Evolutionary conservation across 2,797 vertebrate species (phyloP).

Genomic region (Falco naumanni): DNA sequence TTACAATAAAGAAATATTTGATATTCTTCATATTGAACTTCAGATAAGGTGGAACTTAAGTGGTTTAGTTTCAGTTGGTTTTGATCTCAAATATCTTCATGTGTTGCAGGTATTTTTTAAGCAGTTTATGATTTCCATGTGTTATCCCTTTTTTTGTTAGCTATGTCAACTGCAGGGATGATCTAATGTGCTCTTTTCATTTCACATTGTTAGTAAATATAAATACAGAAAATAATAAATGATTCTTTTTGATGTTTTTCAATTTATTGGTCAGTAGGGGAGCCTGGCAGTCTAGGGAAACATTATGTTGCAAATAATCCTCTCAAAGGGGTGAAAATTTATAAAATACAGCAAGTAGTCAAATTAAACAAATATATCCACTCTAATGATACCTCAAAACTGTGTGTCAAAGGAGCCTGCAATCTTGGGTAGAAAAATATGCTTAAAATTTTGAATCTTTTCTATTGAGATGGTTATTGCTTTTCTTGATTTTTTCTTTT

Average conservation of each 20-base stretch:
- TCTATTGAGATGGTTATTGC: not conserved
- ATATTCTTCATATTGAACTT: not conserved
- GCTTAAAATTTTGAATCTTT: not conserved
- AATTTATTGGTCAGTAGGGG: not conserved
- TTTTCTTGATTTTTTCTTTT: not conserved
- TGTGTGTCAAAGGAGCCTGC: not conserved
- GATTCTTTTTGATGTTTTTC: not conserved
- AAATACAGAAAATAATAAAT: conserved; percentile 8
- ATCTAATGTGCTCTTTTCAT: not conserved
- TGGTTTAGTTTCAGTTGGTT: not conserved
- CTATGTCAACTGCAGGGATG: not conserved
- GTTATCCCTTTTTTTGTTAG: not conserved
- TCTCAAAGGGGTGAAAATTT: conserved; percentile 3
- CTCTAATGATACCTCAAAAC: not conserved
- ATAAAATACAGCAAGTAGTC: conserved; percentile 1
- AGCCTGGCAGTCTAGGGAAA: not conserved
- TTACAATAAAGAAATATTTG: not conserved
- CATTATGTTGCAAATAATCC: conserved; percentile 13
- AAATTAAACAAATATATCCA: conserved; percentile 23
- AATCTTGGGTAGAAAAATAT: not conserved
- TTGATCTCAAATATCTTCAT: not conserved
- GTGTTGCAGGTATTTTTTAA: not conserved
- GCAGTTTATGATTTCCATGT: not conserved
- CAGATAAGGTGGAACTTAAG: not conserved
- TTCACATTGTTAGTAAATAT: not conserved